These are phyloP conservation scores for Xenentodon cancila DNA, from an alignment of 2,797 vertebrate species.

Conservation along the genomic window DNA sequence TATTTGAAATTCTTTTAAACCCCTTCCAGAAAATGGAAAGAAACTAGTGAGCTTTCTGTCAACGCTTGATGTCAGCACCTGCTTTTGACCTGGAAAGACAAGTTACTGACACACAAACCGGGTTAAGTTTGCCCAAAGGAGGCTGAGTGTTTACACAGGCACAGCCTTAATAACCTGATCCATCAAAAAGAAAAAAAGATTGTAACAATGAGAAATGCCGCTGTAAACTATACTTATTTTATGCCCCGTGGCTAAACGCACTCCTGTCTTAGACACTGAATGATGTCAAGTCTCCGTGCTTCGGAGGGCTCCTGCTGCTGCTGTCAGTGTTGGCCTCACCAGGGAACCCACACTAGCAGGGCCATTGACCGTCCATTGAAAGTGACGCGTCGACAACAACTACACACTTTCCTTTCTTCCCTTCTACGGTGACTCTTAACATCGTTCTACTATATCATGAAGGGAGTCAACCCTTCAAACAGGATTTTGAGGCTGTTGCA, in stretches of 20 bases:
- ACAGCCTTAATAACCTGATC: not conserved
- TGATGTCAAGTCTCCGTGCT: constrained; percentile 32
- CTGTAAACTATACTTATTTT: constrained; percentile 32
- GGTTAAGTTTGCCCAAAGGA: no score
- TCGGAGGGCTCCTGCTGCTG: constrained; percentile 27
- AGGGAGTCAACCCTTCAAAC: constrained; percentile 64
- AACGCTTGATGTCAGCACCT: no score
- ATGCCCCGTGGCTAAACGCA: constrained; percentile 20
- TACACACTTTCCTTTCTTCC: constrained; percentile 41
- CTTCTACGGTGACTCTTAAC: constrained; percentile 43
- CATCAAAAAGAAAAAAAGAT: constrained; percentile 10
- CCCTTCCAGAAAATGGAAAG: no score
- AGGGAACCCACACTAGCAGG: constrained; percentile 27
- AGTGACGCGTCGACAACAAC: constrained; percentile 55
- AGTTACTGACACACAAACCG: no score
- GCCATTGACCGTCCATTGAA: constrained; percentile 42
- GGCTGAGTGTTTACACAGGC: no score
- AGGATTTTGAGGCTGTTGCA: constrained; percentile 59
- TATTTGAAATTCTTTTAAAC: no score
- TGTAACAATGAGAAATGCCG: constrained; percentile 1
- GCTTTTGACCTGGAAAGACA: no score
- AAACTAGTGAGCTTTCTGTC: no score
- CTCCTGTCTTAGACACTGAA: constrained; percentile 19
- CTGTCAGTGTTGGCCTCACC: constrained; percentile 51
- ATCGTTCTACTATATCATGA: constrained; percentile 61